Base-by-base conservation (phyloP, 2,888 invertebrate species). In the Heliconius aoede region DNA sequence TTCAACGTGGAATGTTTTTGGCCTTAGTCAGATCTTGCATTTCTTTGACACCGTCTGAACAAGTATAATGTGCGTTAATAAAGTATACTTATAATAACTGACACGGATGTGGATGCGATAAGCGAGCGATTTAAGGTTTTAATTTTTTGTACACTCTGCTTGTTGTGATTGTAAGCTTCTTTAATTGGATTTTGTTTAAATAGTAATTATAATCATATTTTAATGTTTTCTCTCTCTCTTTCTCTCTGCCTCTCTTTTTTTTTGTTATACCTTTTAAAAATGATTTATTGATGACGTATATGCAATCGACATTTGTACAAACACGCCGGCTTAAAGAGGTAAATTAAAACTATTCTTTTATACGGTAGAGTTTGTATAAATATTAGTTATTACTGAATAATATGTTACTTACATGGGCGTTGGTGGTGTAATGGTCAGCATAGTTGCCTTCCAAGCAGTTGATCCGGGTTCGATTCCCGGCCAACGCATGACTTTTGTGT, bases 391-490 rank as follows among this genome's bases (percentile, higher is more conserved):
- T 30, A 30, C 15, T n/a, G 30, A 5, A 32, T 8, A 0, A 3
- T n/a, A n/a, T n/a, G 3, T 7, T 15, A n/a, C n/a, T 7, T 15
- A 11, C 18, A 69, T 13, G 13, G 7, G 94, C 94, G 94, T 92
- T 89, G 94, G 94, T 94, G 94, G 94, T 94, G 94, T 95, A 94
- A 95, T 94, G 94, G 94, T 95, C 93, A 94, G 94, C 94, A 94
- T 94, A 95, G 94, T 95, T 95, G 46, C 94, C 94, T 94, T 94
- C 94, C 95, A 94, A 94, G 94, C 95, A 94, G 94, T 95, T 95
- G 95, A 95, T 94, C 94, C 94, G 94, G 93, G 94, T 95, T 95
- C 94, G 94, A 95, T 95, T 95, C 94, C 93, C 94, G 94, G 94
- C 94, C 94, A 86, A 91, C 94, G 94, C 94, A 94, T 55, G 0